These are phyloP conservation scores for Volucella bombylans DNA, from an alignment of 2,888 invertebrate genomes.

Conservation along the genomic window DNA sequence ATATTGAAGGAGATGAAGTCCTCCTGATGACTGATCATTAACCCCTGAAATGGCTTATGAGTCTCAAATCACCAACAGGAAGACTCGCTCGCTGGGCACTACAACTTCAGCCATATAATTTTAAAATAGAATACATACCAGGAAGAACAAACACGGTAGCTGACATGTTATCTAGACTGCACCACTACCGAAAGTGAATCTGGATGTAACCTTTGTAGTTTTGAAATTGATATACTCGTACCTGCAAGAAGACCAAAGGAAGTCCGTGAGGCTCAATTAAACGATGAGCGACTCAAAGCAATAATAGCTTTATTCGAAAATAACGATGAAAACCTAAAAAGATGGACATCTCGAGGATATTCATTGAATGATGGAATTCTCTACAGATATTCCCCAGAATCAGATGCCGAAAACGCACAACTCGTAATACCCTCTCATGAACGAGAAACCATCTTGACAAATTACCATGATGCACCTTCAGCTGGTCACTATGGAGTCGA, in stretches of 20 bases:
- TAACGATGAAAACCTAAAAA: background rate
- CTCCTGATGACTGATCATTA: conserved; percentile 42
- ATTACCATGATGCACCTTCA: too few relatives aligned
- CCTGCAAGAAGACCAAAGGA: conserved; percentile 62
- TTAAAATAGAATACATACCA: conserved; percentile 79
- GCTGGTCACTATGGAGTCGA: background rate
- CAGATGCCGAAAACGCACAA: conserved; percentile 10
- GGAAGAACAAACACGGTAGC: conserved; percentile 78
- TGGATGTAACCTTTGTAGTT: conserved; percentile 15
- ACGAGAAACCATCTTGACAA: too few relatives aligned
- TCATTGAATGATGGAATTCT: background rate
- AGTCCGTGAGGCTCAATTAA: conserved; percentile 68
- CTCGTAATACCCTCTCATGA: background rate
- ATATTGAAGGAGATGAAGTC: conserved; percentile 34
- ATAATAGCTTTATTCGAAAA: conserved; percentile 10
- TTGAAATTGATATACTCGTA: conserved; percentile 62
- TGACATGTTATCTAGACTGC: conserved; percentile 57
- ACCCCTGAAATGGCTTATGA: conserved; percentile 68
- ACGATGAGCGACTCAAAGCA: conserved; percentile 68
- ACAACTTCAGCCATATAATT: conserved; percentile 79
- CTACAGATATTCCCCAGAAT: conserved; percentile 11
- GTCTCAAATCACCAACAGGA: conserved; percentile 80
- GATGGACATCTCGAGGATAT: background rate
- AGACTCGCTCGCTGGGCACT: conserved; percentile 82
- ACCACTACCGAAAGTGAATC: conserved; percentile 9